phyloP scores from a whole-genome alignment of 2,888 invertebrate species.

The Diarsia dahlii region DNA sequence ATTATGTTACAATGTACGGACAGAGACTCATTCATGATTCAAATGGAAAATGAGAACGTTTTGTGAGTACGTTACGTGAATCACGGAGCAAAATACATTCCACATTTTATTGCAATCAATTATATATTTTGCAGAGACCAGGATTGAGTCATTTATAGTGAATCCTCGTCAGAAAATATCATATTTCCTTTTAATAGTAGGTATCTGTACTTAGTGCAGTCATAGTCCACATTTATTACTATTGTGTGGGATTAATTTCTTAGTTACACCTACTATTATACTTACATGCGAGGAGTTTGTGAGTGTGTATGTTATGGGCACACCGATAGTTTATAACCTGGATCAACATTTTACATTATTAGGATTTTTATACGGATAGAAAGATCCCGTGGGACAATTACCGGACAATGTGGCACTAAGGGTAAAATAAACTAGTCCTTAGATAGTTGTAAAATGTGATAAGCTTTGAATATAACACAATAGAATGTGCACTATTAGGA shows the following conservation, averaged over 20 bases:
- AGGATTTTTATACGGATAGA: no score
- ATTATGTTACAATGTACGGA: neutral
- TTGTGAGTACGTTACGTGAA: constrained; percentile 16
- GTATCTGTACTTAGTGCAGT: neutral
- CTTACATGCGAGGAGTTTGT: neutral
- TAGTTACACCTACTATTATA: no score
- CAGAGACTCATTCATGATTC: constrained; percentile 36
- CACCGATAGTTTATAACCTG: no score
- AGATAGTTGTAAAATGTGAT: neutral
- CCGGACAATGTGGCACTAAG: no score
- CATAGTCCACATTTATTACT: constrained; percentile 15
- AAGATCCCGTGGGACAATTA: neutral
- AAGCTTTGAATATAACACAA: no score
- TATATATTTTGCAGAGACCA: constrained; percentile 18
- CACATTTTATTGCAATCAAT: constrained; percentile 18
- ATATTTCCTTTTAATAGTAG: neutral
- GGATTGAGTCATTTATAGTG: constrained; percentile 40
- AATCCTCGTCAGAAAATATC: constrained; percentile 6
- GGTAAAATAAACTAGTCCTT: no score
- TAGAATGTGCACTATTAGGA: no score
- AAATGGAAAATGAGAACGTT: constrained; percentile 32
- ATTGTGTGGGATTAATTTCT: neutral
- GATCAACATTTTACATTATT: no score
- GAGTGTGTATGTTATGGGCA: neutral
- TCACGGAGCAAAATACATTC: neutral